phyloP scores from a whole-genome alignment of 2,888 invertebrate species.

The Epirrhoe alternata region DNA sequence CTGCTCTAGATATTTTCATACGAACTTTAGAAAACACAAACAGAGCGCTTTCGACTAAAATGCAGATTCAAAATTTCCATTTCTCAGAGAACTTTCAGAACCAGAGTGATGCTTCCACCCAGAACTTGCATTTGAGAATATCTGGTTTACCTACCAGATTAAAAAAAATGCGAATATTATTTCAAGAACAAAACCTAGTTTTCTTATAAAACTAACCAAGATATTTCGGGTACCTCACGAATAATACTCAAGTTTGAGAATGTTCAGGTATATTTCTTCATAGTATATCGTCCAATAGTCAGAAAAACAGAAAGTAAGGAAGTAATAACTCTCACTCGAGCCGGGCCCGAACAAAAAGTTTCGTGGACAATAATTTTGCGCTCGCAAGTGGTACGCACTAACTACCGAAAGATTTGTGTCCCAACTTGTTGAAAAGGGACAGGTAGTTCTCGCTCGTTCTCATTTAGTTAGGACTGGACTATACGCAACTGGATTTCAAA shows the following conservation, averaged over 20 bases:
- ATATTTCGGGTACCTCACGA: too few species aligned
- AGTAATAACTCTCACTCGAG: slow-evolving; percentile 17
- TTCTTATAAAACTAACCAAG: too few species aligned
- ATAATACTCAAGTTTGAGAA: too few species aligned
- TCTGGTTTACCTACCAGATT: too few species aligned
- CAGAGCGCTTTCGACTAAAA: neutral
- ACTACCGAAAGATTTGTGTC: slow-evolving; percentile 57
- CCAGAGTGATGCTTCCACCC: neutral
- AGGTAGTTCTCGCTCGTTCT: slow-evolving; percentile 27
- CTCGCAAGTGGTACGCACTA: slow-evolving; percentile 45
- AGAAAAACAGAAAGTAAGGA: slow-evolving; percentile 9
- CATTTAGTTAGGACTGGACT: slow-evolving; percentile 28
- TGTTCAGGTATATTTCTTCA: too few species aligned
- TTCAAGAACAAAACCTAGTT: too few species aligned
- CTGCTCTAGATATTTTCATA: neutral
- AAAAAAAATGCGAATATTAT: too few species aligned
- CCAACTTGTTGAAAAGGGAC: slow-evolving; percentile 30
- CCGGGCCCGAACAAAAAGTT: slow-evolving; percentile 49
- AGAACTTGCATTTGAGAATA: neutral
- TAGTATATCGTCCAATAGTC: neutral
- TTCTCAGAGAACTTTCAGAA: slow-evolving; percentile 8
- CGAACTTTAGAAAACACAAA: neutral
- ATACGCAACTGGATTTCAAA: neutral
- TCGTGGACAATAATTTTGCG: slow-evolving; percentile 51
- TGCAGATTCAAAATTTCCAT: slow-evolving; percentile 16